Conservation (phyloP, 2,888 invertebrate species). For the Arctia plantaginis region DNA sequence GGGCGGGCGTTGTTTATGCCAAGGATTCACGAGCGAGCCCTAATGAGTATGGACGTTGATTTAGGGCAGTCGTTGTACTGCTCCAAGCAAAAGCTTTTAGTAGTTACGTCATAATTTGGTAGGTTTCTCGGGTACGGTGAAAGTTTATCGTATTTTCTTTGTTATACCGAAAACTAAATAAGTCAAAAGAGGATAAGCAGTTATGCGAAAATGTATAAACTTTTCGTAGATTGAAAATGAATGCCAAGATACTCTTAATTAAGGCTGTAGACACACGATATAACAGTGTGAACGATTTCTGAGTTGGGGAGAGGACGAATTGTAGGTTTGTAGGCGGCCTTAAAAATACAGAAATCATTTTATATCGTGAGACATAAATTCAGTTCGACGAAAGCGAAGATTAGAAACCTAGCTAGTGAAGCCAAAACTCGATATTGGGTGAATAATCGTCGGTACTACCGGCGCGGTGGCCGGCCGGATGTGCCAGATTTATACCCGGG, state of each 20-base stretch:
- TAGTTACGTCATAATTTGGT: constrained; percentile 66
- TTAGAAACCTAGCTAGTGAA: constrained; percentile 82
- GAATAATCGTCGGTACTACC: constrained; percentile 86
- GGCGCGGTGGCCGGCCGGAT: constrained; percentile 83
- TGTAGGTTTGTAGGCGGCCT: constrained; percentile 22
- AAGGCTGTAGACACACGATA: background rate
- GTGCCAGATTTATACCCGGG: constrained; percentile 82
- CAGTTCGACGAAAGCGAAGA: constrained; percentile 80
- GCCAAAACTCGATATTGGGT: constrained; percentile 87
- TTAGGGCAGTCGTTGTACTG: constrained; percentile 55
- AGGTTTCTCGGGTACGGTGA: constrained; percentile 41
- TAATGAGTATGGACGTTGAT: constrained; percentile 70
- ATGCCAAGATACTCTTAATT: constrained; percentile 25
- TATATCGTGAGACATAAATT: constrained; percentile 71
- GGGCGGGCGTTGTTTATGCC: constrained; percentile 62
- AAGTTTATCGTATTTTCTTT: constrained; percentile 49
- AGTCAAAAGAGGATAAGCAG: constrained; percentile 32
- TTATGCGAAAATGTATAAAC: constrained; percentile 36
- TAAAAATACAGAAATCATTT: constrained; percentile 52
- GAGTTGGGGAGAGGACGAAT: constrained; percentile 28
- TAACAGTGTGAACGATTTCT: background rate
- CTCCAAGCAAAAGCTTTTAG: constrained; percentile 64
- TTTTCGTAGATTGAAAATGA: constrained; percentile 43
- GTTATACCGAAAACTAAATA: constrained; percentile 36
- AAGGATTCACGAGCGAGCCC: constrained; percentile 56